These are phyloP conservation scores for Thripadectes ignobilis DNA, from an alignment of 2,797 vertebrate species.

Conservation along the genomic window DNA sequence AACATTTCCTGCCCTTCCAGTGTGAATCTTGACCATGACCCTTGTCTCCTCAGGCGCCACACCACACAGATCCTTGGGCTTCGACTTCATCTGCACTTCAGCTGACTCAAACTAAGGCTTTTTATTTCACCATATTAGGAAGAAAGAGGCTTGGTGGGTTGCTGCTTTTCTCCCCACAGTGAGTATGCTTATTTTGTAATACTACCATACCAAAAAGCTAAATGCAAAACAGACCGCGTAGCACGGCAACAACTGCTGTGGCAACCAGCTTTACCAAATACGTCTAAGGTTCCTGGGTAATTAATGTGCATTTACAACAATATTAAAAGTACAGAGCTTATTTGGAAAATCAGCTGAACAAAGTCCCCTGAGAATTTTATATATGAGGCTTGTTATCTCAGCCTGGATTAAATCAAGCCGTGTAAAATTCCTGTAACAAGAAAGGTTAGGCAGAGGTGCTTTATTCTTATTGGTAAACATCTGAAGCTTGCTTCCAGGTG, in stretches of 20 bases:
- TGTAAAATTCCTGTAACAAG: slow-evolving; percentile 4
- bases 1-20: slow-evolving; percentile 50
- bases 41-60: background rate
- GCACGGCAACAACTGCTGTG: slow-evolving; percentile 16
- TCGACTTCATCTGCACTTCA: background rate
- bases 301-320: background rate
- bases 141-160: slow-evolving; percentile 25
- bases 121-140: slow-evolving; percentile 71
- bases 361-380: background rate
- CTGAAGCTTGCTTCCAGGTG: background rate
- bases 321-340: background rate
- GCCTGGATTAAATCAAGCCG: background rate
- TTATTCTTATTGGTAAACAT: slow-evolving; percentile 9
- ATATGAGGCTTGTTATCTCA: background rate
- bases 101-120: background rate
- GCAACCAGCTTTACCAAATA: slow-evolving; percentile 9
- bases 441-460: background rate
- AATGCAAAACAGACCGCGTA: slow-evolving; percentile 37
- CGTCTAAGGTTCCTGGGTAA: background rate
- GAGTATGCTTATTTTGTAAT: slow-evolving; percentile 36
- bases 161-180: slow-evolving; percentile 16
- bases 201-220: slow-evolving; percentile 43
- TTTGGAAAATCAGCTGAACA: slow-evolving; percentile 3
- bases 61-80: background rate
- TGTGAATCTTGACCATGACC: background rate